Evolutionary conservation across 1,140 invertebrate genomes (phyloP), one percentile per base, ranked within the genome.

Genomic region (Danaus melanippus): DNA sequence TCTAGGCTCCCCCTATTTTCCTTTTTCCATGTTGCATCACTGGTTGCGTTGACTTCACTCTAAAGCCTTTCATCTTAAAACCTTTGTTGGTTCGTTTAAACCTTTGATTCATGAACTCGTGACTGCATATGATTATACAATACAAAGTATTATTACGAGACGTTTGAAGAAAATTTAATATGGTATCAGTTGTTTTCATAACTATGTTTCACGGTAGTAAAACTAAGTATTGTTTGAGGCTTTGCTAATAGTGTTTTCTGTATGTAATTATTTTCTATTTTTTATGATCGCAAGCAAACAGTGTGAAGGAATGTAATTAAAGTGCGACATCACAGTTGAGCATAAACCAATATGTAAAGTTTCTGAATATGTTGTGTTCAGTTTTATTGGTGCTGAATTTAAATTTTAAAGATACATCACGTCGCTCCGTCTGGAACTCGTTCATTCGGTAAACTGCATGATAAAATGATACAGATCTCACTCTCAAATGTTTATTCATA

Each of bases 1-100:
- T 74, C 65, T 71, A 66, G 73, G 70, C 66, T 65, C 62, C 48
- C 55, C 59, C 61, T 64, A 74, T 79, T 82, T 79, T 75, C 76
- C 71, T 62, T 71, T 76, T 79, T 79, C 64, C 77, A 74, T 63
- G 56, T 69, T 60, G 53, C 67, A 60, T 61, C 60, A 64, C 44
- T 49, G 32, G 44, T 12, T 50, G 45, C 45, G 58, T 50, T 59
- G 48, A 50, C 54, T 44, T 47, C 42, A 40, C 51, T 48, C 21
- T 45, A 51, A 56, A 50, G 48, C 42, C 43, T 53, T 11, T 53
- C 21, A 21, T 40, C 44, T 46, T 32, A 49, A 32, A 32, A 51
- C 21, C 21, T 32, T 32, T 32, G 21, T 32, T 32, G 21, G 21
- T 32, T 21, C 17, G 17, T 10, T 12, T 12, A 12, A 10, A 9